Conservation (phyloP, 2,113 vertebrate genomes). For the Progne subis region DNA sequence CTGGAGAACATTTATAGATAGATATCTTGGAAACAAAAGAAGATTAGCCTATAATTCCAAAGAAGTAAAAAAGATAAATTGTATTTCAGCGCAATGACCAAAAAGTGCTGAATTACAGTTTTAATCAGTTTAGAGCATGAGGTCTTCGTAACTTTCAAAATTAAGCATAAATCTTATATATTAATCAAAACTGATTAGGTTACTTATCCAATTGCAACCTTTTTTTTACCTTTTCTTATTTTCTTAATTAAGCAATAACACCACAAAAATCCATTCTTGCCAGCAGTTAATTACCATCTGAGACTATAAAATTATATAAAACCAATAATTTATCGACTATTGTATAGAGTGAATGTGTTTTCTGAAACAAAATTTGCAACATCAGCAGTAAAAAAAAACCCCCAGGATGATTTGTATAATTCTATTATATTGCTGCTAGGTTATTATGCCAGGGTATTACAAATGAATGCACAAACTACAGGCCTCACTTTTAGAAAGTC, state of each 20-base stretch:
- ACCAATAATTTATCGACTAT: background rate
- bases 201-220: background rate
- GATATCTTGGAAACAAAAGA: background rate
- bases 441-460: background rate
- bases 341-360: background rate
- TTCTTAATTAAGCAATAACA: slow-evolving; percentile 9
- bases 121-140: background rate
- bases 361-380: background rate
- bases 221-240: slow-evolving; percentile 1
- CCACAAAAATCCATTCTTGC: background rate
- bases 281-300: slow-evolving; percentile 22
- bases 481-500: background rate
- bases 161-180: background rate
- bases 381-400: background rate
- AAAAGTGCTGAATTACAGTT: background rate
- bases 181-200: background rate
- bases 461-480: background rate
- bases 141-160: background rate
- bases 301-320: background rate
- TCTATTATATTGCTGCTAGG: background rate
- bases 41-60: background rate
- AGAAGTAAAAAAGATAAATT: background rate
- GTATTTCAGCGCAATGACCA: background rate
- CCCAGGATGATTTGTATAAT: background rate
- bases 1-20: background rate